phyloP scores from a whole-genome alignment of 2,113 vertebrate genomes.

The Leptobrachium ailaonicum region DNA sequence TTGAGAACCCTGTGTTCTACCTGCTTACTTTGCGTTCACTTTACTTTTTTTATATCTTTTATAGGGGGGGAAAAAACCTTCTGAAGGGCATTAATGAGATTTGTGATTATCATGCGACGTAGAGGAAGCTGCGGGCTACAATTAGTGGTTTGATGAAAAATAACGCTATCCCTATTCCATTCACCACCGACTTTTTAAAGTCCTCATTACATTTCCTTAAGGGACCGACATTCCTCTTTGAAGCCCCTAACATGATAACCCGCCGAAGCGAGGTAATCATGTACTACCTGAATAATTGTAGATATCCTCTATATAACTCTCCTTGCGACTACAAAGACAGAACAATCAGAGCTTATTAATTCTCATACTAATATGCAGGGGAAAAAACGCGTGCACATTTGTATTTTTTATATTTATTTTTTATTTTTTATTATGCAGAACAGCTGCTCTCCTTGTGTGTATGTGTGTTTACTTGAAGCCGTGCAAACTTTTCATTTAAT shows the following conservation, averaged over 20 bases:
- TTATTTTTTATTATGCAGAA: conserved; percentile 20
- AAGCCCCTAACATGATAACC: neutral
- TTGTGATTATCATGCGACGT: conserved; percentile 63
- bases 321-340: conserved; percentile 6
- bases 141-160: conserved; percentile 54
- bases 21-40: too few species aligned
- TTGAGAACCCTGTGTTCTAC: too few species aligned
- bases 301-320: neutral
- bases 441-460: conserved; percentile 38
- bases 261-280: neutral
- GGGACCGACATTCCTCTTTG: neutral
- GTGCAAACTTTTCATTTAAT: conserved; percentile 40
- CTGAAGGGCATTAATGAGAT: conserved; percentile 57
- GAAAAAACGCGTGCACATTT: neutral
- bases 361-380: conserved; percentile 4
- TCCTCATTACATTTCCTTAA: neutral
- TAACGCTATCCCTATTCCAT: neutral
- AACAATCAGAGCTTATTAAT: conserved; percentile 4
- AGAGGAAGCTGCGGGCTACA: conserved; percentile 59
- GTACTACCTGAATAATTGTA: neutral
- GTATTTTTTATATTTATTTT: neutral
- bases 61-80: too few species aligned
- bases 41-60: too few species aligned
- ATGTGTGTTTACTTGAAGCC: conserved; percentile 7
- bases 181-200: neutral